A percentile compares a stretch with the other conserved stretches of the same genome.
Evolutionary conservation across 2,888 invertebrate genomes (phyloP).

Genomic region (Diaperis boleti): DNA sequence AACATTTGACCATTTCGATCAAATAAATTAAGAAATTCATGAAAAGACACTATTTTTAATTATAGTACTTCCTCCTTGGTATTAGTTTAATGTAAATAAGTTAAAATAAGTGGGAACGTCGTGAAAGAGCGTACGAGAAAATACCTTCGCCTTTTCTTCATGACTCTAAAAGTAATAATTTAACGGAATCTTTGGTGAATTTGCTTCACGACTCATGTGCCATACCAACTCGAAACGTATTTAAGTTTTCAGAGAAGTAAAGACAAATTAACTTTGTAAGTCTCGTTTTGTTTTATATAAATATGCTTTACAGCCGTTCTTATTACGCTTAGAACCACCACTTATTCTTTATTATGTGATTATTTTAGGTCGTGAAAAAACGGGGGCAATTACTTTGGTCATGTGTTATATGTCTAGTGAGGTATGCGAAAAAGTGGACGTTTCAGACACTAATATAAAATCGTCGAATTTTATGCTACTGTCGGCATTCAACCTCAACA

Average conservation of each 20-base stretch:
- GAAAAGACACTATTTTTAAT: slow-evolving; percentile 13
- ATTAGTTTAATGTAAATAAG: slow-evolving; percentile 20
- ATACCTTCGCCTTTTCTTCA: slow-evolving; percentile 37
- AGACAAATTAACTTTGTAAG: slow-evolving; percentile 39
- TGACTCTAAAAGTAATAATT: slow-evolving; percentile 39
- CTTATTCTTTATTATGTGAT: not conserved
- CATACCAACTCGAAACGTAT: slow-evolving; percentile 32
- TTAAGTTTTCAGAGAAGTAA: slow-evolving; percentile 36
- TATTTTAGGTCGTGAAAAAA: not conserved
- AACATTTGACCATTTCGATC: too few species aligned
- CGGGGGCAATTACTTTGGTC: slow-evolving; percentile 7
- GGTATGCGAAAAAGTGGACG: slow-evolving; percentile 7
- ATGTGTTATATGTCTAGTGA: not conserved
- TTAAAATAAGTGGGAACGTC: slow-evolving; percentile 10
- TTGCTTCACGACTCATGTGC: slow-evolving; percentile 34
- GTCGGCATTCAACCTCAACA: slow-evolving; percentile 29
- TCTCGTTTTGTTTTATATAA: slow-evolving; percentile 35
- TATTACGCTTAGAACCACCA: not conserved
- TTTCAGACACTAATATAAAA: slow-evolving; percentile 17
- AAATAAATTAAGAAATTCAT: slow-evolving; percentile 3
- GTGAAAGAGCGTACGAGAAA: slow-evolving; percentile 16
- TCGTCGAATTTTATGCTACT: slow-evolving; percentile 11
- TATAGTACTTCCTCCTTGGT: slow-evolving; percentile 4
- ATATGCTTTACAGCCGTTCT: slow-evolving; percentile 29
- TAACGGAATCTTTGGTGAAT: slow-evolving; percentile 37